Base-by-base conservation (phyloP, 23 tunicate genomes). In the Oikopleura dioica region DNA sequence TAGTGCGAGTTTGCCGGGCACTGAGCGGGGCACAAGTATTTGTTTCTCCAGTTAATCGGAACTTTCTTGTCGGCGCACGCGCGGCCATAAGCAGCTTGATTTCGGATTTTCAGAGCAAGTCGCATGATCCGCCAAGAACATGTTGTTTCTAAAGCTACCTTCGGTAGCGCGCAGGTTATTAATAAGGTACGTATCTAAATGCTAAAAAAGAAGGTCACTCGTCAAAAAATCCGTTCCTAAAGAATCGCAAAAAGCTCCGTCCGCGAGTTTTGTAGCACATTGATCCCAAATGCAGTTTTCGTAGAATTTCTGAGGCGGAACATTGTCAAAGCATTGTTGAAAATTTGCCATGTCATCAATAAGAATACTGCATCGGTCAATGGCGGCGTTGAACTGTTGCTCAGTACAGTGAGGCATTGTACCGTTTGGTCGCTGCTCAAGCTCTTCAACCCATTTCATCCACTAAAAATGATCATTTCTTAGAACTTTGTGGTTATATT, bases 261-360 rank as follows among this genome's bases (percentile, higher is more conserved):
- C 30, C 4, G 16, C 72, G 29, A 2, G 30, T 21, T 63, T 63
- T 63, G 72, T 63, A 12, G 72, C 29, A 63, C 72, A 63, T 63
- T 63, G 72, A 31, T 63, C 72, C 72, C 72, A 63, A 63, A 63
- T 31, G 26, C 72, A 63, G 33, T 63, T 63, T 63, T 63, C 72
- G 33, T 12, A 63, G 72, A 63, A 63, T 63, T 23, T 63, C 2
- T 23, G 26, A 21, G 72, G 72, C 30, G 16, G 16, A 2, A 63
- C 72, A 23, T 63, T 16, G 33, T n/a, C n/a, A n/a, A n/a, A n/a
- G n/a, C n/a, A n/a, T n/a, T n/a, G n/a, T n/a, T n/a, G n/a, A n/a
- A n/a, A n/a, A n/a, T n/a, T n/a, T n/a, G n/a, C n/a, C n/a, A n/a
- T n/a, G n/a, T n/a, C n/a, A n/a, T n/a, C n/a, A n/a, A n/a, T n/a